Evolutionary conservation across 2,888 invertebrate genomes (phyloP).

Genomic region (Metopia argyrocephala): DNA sequence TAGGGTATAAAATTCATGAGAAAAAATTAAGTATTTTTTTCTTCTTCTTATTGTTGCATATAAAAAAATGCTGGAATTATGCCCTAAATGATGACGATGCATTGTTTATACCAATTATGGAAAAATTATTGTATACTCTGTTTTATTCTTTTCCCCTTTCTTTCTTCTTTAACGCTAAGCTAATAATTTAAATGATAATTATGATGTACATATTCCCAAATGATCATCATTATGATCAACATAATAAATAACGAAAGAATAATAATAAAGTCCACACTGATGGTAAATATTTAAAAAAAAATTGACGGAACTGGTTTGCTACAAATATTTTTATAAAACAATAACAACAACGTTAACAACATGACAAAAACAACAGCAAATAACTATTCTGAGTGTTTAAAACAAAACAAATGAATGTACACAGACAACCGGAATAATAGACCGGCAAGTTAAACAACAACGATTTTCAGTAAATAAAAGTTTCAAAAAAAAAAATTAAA

Average conservation of each 20-base stretch:
- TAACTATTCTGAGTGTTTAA: not conserved
- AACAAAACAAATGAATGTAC: slow-evolving; percentile 27
- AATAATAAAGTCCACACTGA: not conserved
- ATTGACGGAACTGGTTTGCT: slow-evolving; percentile 45
- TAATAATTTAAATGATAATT: not conserved
- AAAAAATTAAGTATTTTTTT: too few species aligned
- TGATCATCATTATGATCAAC: slow-evolving; percentile 1
- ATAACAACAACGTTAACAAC: slow-evolving; percentile 2
- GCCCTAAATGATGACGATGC: slow-evolving; percentile 64
- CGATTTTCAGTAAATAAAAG: too few species aligned
- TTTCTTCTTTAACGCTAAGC: too few species aligned
- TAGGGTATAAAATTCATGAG: too few species aligned
- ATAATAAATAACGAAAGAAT: too few species aligned
- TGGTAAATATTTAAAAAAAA: not conserved
- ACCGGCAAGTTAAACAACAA: slow-evolving; percentile 19
- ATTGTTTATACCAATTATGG: slow-evolving; percentile 63
- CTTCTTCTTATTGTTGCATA: not conserved
- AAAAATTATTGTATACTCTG: slow-evolving; percentile 8
- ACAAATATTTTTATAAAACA: slow-evolving; percentile 43
- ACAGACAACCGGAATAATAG: slow-evolving; percentile 52
- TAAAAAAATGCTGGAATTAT: slow-evolving; percentile 29
- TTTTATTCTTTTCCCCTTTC: not conserved
- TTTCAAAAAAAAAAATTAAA: too few species aligned
- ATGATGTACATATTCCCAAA: not conserved
- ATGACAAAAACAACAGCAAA: not conserved